Evolutionary conservation across 2,888 invertebrate genomes (phyloP), one percentile per base, ranked within the genome.

Genomic region (Artemia sinica): DNA sequence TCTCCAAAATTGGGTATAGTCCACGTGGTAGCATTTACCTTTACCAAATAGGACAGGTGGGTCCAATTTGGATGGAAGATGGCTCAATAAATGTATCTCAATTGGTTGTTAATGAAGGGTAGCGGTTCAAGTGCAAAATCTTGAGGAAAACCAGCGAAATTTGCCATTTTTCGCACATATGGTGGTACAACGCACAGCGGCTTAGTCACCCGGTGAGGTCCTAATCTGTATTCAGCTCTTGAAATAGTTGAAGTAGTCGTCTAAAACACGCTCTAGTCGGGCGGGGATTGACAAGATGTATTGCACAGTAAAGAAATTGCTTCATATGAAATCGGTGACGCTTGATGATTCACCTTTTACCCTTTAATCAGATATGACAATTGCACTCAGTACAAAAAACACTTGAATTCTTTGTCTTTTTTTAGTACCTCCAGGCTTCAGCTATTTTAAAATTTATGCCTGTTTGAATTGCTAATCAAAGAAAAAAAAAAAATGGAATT

Each of bases 181-280:
- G 58, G 58, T 18, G 58, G 58, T 14, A 58, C 18, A 14, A 14
- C n/a, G 18, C 58, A 58, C 8, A 18, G 58, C 18, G 58, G 58
- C 58, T 58, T 58, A 58, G 58, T 58, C 58, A 58, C 58, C 58
- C 18, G 58, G 58, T 58, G 58, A n/a, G 58, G 58, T 58, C 58
- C 28, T 58, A 58, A 58, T 58, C 58, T 58, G 58, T 58, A 58
- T 58, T 58, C 58, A 58, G 58, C 58, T 58, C 58, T 58, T 58
- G 58, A 58, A 18, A 58, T 58, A 58, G 58, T 10, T 18, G 58
- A 18, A 58, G 58, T 58, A 58, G 58, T 18, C n/a, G 58, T 58
- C 18, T 58, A 58, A 58, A 58, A 58, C 58, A 58, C 58, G 58
- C 18, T 58, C 58, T n/a, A 18, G 10, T 18, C 58, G 58, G 58